Evolutionary conservation across 2,888 invertebrate species (phyloP), one percentile per base, ranked within the genome.

Genomic region (Trachelus stipa): DNA sequence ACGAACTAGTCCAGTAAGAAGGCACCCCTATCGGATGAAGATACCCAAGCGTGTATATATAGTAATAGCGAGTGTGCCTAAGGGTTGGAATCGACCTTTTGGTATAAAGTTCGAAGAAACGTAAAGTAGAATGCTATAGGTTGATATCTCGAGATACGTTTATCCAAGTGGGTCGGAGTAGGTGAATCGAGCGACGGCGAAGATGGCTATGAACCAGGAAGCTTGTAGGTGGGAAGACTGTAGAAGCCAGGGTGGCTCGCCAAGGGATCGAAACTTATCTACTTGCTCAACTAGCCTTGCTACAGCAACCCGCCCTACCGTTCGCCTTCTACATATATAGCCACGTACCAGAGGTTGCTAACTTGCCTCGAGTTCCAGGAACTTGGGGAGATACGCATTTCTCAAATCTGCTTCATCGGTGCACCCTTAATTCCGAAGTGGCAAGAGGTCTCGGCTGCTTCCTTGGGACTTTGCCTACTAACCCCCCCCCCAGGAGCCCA

Each of bases 221-320:
- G 68, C 69, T 73, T 76, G 74, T 68, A 71, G 31, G 77, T 69
- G 76, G 76, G 75, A 81, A 78, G 73, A 68, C 35, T 31, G 74
- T 74, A 34, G 73, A 69, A 34, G 56, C 34, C 73, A 37, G 56
- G 37, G 75, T 69, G 69, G 76, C 40, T 69, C 74, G 87, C 86
- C 85, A 81, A 88, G 88, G 89, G 90, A 90, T 90, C 90, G 89
- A 90, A 91, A 91, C 90, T 91, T 91, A 90, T 90, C 90, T 89
- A 89, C 90, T 90, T 88, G 89, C 87, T 87, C 89, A 90, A 90
- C 90, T 89, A 87, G 88, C 87, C 87, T 86, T 84, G 85, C 87
- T 88, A 86, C 86, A 23, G 23, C 56, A 85, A 81, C 87, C 85
- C 85, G 85, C 83, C 83, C 85, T 86, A 85, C 83, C 79, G 23